phyloP scores from a whole-genome alignment of 2,888 invertebrate genomes.

The Tuberolachnus salignus region DNA sequence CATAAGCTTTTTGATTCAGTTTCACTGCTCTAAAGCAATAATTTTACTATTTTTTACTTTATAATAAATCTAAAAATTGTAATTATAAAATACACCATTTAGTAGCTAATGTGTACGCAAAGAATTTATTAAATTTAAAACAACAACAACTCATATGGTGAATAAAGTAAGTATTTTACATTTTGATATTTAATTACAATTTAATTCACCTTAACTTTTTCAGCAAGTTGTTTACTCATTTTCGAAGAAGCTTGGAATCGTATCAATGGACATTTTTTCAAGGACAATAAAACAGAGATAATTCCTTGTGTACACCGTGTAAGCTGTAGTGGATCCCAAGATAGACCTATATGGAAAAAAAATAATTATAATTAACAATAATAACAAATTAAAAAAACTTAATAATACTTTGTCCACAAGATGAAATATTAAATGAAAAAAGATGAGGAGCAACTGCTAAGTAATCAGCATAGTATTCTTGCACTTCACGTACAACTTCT shows the following conservation, averaged over 20 bases:
- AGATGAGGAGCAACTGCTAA: constrained; percentile 91
- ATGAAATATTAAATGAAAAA: constrained; percentile 80
- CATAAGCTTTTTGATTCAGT: too few species aligned
- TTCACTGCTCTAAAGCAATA: too few species aligned
- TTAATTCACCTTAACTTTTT: constrained; percentile 67
- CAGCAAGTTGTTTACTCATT: constrained; percentile 82
- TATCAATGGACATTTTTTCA: constrained; percentile 89
- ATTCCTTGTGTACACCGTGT: constrained; percentile 85
- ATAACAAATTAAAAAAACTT: constrained; percentile 8
- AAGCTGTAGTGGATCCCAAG: constrained; percentile 80
- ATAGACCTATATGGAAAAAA: constrained; percentile 64
- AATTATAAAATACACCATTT: too few species aligned
- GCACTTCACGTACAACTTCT: constrained; percentile 94
- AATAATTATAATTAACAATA: background rate
- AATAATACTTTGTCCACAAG: constrained; percentile 70
- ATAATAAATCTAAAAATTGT: too few species aligned
- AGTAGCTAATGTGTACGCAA: too few species aligned
- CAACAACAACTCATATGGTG: too few species aligned
- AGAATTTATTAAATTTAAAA: too few species aligned
- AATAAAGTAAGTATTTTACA: too few species aligned
- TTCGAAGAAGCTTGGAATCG: constrained; percentile 87
- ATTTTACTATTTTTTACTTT: too few species aligned
- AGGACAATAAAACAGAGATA: constrained; percentile 81
- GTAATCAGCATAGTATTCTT: constrained; percentile 96
- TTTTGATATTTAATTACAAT: background rate